A percentile compares a stretch with the other conserved stretches of the same genome.
Evolutionary conservation across 2,113 vertebrate genomes (phyloP).

Genomic region (Centropus unirufus): DNA sequence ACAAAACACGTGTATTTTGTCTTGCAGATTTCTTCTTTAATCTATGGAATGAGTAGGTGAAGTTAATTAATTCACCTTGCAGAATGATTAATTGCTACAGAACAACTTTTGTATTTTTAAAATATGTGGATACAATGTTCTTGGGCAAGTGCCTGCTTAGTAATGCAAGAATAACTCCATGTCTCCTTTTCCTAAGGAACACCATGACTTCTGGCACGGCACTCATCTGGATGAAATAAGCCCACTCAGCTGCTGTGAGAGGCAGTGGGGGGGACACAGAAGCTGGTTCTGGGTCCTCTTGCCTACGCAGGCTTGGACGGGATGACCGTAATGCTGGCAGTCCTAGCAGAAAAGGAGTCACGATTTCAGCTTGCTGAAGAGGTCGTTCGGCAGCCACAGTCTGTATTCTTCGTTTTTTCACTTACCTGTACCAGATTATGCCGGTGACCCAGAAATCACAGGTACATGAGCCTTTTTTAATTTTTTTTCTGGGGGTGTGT

Average conservation of each 20-base stretch:
- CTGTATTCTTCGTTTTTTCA: conserved; percentile 70
- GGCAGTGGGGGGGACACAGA: background rate
- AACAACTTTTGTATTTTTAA: background rate
- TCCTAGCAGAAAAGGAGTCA: background rate
- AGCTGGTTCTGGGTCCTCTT: accelerated
- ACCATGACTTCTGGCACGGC: background rate
- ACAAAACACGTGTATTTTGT: background rate
- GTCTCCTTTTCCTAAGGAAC: background rate
- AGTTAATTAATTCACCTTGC: background rate
- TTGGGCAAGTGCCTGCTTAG: background rate
- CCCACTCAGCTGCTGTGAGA: background rate
- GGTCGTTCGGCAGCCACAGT: background rate
- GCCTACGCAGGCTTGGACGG: background rate
- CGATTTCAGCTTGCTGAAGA: background rate
- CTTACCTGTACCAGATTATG: background rate
- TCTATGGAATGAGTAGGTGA: background rate
- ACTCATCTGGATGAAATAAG: background rate
- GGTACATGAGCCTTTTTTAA: background rate
- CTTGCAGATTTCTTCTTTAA: background rate
- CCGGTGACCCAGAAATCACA: background rate
- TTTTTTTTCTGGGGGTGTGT: background rate
- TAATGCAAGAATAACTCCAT: background rate
- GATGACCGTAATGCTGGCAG: background rate
- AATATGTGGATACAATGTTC: background rate
- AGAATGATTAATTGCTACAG: background rate